These are phyloP conservation scores for Pogonocherus hispidulus DNA, from an alignment of 2,888 invertebrate genomes.

Conservation along the genomic window DNA sequence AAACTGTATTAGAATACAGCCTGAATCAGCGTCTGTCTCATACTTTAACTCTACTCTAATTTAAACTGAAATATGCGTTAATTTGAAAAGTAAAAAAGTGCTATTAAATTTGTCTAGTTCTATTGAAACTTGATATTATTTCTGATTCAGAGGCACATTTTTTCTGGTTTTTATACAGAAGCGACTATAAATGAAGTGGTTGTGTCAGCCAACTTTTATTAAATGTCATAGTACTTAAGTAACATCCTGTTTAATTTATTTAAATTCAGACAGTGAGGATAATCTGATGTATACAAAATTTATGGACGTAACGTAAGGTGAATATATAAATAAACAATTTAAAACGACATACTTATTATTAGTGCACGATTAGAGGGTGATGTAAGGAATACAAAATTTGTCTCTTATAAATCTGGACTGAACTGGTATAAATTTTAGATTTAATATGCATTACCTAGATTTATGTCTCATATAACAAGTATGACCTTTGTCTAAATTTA, in stretches of 20 bases:
- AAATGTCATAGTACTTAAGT: background rate
- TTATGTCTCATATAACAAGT: background rate
- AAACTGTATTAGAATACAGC: too few relatives aligned
- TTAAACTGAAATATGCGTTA: too few relatives aligned
- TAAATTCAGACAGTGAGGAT: slow-evolving; percentile 1
- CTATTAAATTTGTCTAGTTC: too few relatives aligned
- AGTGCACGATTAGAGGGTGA: background rate
- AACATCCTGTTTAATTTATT: slow-evolving; percentile 12
- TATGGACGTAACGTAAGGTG: background rate
- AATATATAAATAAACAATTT: slow-evolving; percentile 14
- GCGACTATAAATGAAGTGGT: too few relatives aligned
- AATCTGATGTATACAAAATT: background rate
- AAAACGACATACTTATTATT: background rate
- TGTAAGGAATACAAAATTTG: slow-evolving; percentile 1
- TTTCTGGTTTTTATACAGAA: too few relatives aligned
- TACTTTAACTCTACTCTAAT: too few relatives aligned
- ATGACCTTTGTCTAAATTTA: too few relatives aligned
- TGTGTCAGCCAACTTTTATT: background rate
- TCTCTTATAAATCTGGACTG: background rate
- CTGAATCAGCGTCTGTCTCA: too few relatives aligned
- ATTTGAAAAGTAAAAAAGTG: too few relatives aligned
- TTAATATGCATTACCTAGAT: background rate
- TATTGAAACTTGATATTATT: too few relatives aligned
- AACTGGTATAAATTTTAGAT: background rate
- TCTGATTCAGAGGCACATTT: too few relatives aligned